Evolutionary conservation across 2,888 invertebrate species (phyloP).

Genomic region (Salticus scenicus): DNA sequence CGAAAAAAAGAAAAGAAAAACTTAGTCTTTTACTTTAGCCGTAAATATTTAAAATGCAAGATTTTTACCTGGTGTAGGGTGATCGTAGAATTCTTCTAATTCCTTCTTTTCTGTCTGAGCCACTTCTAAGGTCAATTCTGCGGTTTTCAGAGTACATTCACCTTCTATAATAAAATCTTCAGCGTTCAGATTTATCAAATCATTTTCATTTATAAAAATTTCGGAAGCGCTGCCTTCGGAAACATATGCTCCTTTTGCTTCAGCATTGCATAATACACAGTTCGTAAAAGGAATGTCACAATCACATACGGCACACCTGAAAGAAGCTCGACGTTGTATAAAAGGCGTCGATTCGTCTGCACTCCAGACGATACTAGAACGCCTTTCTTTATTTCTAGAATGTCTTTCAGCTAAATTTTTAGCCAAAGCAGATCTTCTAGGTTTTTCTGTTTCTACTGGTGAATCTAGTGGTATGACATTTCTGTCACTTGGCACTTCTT

Average conservation of each 20-base stretch:
- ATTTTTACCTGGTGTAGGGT: slow-evolving; percentile 26
- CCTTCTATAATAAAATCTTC: background rate
- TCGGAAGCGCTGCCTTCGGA: background rate
- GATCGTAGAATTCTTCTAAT: slow-evolving; percentile 57
- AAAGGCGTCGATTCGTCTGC: slow-evolving; percentile 29
- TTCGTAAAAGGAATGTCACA: slow-evolving; percentile 43
- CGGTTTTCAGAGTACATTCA: background rate
- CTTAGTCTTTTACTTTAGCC: too few relatives aligned
- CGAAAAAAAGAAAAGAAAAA: too few relatives aligned
- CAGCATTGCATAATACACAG: slow-evolving; percentile 52
- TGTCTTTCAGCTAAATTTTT: slow-evolving; percentile 18
- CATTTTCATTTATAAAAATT: background rate
- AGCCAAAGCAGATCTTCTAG: slow-evolving; percentile 20
- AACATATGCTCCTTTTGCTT: background rate
- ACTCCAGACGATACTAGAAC: background rate
- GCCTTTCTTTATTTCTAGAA: slow-evolving; percentile 1
- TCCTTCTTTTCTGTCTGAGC: slow-evolving; percentile 45
- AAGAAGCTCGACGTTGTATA: slow-evolving; percentile 20
- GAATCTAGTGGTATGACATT: background rate
- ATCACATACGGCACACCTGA: slow-evolving; percentile 46
- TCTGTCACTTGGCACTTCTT: background rate
- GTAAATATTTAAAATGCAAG: too few relatives aligned
- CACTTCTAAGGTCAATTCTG: background rate
- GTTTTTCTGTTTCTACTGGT: background rate
- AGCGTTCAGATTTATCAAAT: background rate